phyloP scores from a whole-genome alignment of 1,140 invertebrate genomes.

The Oryzaephilus surinamensis region DNA sequence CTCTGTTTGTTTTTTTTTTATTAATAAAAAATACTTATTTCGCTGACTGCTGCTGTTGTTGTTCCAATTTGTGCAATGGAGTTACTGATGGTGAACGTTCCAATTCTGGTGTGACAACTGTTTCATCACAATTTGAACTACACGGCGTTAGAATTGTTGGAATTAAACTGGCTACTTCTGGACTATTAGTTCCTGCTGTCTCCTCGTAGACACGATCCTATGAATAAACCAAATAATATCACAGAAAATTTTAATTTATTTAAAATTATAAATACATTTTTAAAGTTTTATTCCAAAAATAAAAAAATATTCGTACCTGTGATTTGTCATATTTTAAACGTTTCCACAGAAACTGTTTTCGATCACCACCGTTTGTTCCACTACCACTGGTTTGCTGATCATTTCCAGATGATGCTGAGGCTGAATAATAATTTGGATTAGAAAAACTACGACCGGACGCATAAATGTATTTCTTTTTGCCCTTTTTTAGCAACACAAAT shows the following conservation, averaged over 20 bases:
- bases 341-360: conserved; percentile 56
- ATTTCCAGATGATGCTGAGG: conserved; percentile 36
- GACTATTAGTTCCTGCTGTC: conserved; percentile 43
- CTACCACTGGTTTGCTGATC: conserved; percentile 29
- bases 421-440: conserved; percentile 70
- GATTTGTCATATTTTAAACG: conserved; percentile 60
- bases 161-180: conserved; percentile 44
- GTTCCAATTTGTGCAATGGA: conserved; percentile 41
- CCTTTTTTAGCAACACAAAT: conserved; percentile 43
- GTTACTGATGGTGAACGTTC: conserved; percentile 38
- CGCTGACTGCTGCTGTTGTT: conserved; percentile 38
- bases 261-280: no score
- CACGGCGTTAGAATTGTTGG: conserved; percentile 39
- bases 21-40: conserved; percentile 8
- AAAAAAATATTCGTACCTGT: conserved; percentile 49
- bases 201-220: conserved; percentile 43
- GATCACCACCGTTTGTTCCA: conserved; percentile 38
- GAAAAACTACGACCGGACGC: conserved; percentile 53
- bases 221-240: conserved; percentile 2
- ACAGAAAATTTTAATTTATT: neutral
- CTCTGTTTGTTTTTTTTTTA: conserved; percentile 6
- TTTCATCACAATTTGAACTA: conserved; percentile 36
- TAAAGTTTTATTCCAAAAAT: no score
- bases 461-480: conserved; percentile 48
- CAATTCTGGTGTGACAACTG: conserved; percentile 36